Evolutionary conservation across 2,797 vertebrate species (phyloP), one percentile per base, ranked within the genome.

Genomic region (Psittacula echo): DNA sequence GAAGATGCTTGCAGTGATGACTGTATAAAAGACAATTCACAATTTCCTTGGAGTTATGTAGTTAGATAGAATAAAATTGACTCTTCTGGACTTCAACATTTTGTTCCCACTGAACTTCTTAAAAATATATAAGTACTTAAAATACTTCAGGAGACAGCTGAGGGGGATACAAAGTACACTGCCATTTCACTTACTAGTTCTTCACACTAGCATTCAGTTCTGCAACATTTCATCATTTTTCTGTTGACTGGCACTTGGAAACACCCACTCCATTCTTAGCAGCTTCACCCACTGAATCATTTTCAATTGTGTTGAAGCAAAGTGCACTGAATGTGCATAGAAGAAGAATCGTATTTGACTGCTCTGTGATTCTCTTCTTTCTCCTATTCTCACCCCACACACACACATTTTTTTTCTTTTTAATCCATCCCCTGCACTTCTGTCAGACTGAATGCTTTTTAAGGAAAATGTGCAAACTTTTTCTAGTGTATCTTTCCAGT

Each of bases 241-340:
- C 80, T 92, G 41, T 89, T 85, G 50, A 94, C 78, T 95, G 87
- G 50, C 89, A 94, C 78, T 79, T 89, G n/a, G 85, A 95, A 96
- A 91, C 47, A 72, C 74, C 92, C 65, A 88, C 71, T 94, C 87
- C 37, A 75, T 94, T 90, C 68, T 85, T 56, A 79, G 75, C 23
- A 64, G 34, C 41, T 87, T 90, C 77, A 86, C 60, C 94, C 65
- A 72, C 60, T 74, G 76, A 93, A 74, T 74, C 44, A 45, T 85
- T 90, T 91, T 82, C 67, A 71, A 64, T 47, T 93, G 84, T 74
- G 61, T 30, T 87, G 68, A 91, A 90, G 48, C n/a, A 79, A 94
- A 86, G 84, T 22, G n/a, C 8, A 91, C 47, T 71, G 60, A 29
- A 92, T 93, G 58, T 77, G 41, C 54, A 62, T 2, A 90, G 53